A percentile compares a stretch with the other conserved stretches of the same genome.
phyloP scores from a whole-genome alignment of 2,113 vertebrate species.

The Salvator merianae region DNA sequence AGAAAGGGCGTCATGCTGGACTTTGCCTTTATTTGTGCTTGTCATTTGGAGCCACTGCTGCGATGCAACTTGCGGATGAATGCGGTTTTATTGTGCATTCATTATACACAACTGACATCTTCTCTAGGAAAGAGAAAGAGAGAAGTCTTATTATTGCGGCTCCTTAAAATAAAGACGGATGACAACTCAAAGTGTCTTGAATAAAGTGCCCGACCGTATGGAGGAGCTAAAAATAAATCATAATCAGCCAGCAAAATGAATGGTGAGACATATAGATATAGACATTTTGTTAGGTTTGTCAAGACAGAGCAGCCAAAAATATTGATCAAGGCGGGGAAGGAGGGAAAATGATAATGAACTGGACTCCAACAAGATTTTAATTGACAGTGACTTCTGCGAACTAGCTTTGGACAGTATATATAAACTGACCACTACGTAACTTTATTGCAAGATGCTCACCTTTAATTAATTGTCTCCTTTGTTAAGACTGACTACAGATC shows the following conservation, averaged over 20 bases:
- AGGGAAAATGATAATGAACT: constrained; percentile 72
- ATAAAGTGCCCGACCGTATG: constrained; percentile 63
- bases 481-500: constrained; percentile 75
- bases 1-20: constrained; percentile 46
- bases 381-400: constrained; percentile 74
- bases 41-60: constrained; percentile 35
- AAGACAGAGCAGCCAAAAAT: constrained; percentile 71
- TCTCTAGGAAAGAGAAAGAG: constrained; percentile 36
- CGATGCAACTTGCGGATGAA: constrained; percentile 55
- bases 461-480: constrained; percentile 82
- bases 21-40: constrained; percentile 56
- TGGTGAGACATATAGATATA: constrained; percentile 65
- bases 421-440: constrained; percentile 70
- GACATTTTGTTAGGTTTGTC: constrained; percentile 69
- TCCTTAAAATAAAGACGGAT: constrained; percentile 70
- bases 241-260: constrained; percentile 71
- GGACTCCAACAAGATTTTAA: constrained; percentile 72
- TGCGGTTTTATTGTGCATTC: constrained; percentile 62
- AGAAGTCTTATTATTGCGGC: constrained; percentile 56
- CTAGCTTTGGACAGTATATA: constrained; percentile 66
- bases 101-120: constrained; percentile 61
- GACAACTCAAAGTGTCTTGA: constrained; percentile 63
- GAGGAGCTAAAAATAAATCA: constrained; percentile 69
- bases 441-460: constrained; percentile 72
- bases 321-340: constrained; percentile 70